phyloP scores from a whole-genome alignment of 92 coral and sea anemone species.

The Actinostola sp. region DNA sequence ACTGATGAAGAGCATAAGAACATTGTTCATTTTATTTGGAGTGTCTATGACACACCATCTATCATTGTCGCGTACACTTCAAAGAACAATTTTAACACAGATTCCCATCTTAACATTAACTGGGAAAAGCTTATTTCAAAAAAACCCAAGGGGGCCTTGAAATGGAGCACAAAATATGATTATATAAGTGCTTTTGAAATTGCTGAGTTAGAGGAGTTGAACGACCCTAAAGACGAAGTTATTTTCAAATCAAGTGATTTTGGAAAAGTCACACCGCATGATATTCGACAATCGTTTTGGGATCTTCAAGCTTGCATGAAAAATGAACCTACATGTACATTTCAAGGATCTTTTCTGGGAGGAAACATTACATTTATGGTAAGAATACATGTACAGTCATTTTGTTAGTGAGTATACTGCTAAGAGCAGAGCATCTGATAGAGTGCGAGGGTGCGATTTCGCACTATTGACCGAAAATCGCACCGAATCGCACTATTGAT shows the following conservation, averaged over 20 bases:
- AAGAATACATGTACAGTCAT: conserved; percentile 9
- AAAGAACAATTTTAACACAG: background rate
- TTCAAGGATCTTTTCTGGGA: conserved; percentile 46
- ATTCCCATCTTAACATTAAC: conserved; percentile 5
- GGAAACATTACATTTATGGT: conserved; percentile 67
- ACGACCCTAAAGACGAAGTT: conserved; percentile 77
- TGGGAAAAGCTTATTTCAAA: conserved; percentile 18
- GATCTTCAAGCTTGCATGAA: background rate
- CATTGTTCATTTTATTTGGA: conserved; percentile 88
- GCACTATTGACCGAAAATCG: too few species aligned
- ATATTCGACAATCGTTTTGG: background rate
- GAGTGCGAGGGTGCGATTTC: too few species aligned
- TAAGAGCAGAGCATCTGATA: too few species aligned
- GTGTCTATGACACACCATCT: conserved; percentile 73
- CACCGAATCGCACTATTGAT: too few species aligned
- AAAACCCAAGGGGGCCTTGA: conserved; percentile 20
- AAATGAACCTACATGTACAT: conserved; percentile 27
- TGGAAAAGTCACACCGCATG: conserved; percentile 4
- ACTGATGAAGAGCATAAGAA: conserved; percentile 54
- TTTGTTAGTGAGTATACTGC: too few species aligned
- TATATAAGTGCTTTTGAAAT: conserved; percentile 73
- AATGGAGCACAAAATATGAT: conserved; percentile 41
- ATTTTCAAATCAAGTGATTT: conserved; percentile 33
- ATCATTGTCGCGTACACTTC: conserved; percentile 80
- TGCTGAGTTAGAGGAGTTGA: conserved; percentile 69